These are phyloP conservation scores for Tokudaia tokunoshimensis DNA, from an alignment of 2,797 vertebrate genomes.

Conservation along the genomic window DNA sequence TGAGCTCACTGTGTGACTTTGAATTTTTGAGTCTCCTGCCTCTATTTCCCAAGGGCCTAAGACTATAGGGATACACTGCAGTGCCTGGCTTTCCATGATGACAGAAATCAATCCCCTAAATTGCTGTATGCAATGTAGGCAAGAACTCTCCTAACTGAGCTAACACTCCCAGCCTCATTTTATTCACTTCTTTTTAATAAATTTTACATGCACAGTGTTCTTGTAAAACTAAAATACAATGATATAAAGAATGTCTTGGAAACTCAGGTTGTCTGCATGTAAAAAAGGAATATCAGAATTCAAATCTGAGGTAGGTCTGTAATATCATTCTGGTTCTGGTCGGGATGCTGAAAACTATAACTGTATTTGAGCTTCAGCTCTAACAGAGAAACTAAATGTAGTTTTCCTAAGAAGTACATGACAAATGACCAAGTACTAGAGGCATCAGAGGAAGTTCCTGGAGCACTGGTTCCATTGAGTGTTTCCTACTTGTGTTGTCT, in stretches of 20 bases:
- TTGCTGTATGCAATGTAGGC: not conserved
- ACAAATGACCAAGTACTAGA: not conserved
- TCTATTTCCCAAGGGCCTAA: not conserved
- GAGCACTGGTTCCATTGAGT: not conserved
- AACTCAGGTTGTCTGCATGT: not conserved
- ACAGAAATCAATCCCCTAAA: not conserved
- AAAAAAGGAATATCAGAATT: not conserved
- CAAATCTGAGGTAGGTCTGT: not conserved
- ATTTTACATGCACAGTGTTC: not conserved
- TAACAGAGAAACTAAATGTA: not conserved
- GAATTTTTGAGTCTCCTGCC: not conserved
- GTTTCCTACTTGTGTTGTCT: not conserved
- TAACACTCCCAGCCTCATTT: not conserved
- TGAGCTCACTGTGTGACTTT: not conserved
- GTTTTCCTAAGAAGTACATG: not conserved
- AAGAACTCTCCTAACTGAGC: not conserved
- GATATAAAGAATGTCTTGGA: not conserved
- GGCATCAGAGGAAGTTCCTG: not conserved
- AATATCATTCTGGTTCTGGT: not conserved
- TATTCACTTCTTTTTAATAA: not conserved
- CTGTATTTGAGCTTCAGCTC: not conserved
- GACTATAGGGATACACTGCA: not conserved
- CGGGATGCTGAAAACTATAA: not conserved
- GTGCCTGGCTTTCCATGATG: not conserved
- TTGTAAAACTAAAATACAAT: constrained; percentile 19